These are phyloP conservation scores for Megalonaias nervosa DNA, from an alignment of 1,140 invertebrate species.

Conservation along the genomic window DNA sequence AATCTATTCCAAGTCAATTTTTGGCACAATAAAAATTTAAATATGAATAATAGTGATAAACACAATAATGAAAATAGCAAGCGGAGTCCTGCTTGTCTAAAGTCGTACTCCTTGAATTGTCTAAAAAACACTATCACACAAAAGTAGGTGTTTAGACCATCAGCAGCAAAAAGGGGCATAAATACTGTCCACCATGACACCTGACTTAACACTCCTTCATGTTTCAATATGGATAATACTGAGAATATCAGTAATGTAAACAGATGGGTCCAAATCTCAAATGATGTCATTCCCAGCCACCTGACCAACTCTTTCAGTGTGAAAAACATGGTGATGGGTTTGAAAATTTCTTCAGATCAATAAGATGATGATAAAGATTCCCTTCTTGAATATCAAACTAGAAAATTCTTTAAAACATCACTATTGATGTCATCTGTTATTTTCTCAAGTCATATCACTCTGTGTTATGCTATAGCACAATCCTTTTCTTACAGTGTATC, in stretches of 20 bases:
- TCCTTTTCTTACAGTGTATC: too few species aligned
- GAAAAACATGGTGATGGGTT: slow-evolving; percentile 82
- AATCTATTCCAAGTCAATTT: slow-evolving; percentile 84
- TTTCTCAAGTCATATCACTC: too few species aligned
- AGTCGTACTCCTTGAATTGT: slow-evolving; percentile 83
- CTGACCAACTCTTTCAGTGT: slow-evolving; percentile 89
- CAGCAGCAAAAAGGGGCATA: slow-evolving; percentile 90
- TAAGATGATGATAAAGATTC: too few species aligned
- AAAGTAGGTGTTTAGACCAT: slow-evolving; percentile 94
- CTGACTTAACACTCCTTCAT: slow-evolving; percentile 62
- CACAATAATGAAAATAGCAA: slow-evolving; percentile 90
- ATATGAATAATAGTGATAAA: slow-evolving; percentile 88
- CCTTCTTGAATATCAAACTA: too few species aligned
- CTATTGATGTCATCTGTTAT: too few species aligned
- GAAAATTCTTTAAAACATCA: too few species aligned
- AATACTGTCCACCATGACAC: slow-evolving; percentile 84
- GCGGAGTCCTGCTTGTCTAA: slow-evolving; percentile 78
- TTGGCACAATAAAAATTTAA: slow-evolving; percentile 92
- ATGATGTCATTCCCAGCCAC: slow-evolving; percentile 93
- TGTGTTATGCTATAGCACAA: too few species aligned
- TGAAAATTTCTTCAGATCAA: not conserved
- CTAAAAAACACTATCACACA: slow-evolving; percentile 94
- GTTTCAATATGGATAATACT: slow-evolving; percentile 82
- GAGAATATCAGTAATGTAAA: slow-evolving; percentile 88
- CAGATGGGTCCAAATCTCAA: slow-evolving; percentile 93